A percentile compares a stretch with the other conserved stretches of the same genome.
These are phyloP conservation scores for Salvelinus sp. DNA, from an alignment of 2,113 vertebrate genomes.

Conservation along the genomic window DNA sequence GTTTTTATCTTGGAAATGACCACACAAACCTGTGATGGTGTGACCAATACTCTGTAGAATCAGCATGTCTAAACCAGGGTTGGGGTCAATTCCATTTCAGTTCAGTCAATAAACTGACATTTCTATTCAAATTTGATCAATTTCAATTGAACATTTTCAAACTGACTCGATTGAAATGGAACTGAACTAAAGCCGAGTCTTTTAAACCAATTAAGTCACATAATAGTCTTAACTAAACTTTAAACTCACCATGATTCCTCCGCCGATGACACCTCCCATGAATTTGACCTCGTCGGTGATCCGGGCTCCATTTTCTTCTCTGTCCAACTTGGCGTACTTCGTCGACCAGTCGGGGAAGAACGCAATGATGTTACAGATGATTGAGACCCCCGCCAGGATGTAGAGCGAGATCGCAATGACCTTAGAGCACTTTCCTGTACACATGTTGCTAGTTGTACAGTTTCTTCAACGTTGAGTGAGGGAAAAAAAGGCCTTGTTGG, in stretches of 20 bases:
- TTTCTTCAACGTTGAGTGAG: not conserved
- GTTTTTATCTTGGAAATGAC: no score
- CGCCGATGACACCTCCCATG: constrained; percentile 70
- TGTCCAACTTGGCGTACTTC: not conserved
- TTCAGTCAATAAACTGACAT: no score
- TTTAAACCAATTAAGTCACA: no score
- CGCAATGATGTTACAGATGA: constrained; percentile 71
- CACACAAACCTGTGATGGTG: no score
- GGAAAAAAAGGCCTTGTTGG: not conserved
- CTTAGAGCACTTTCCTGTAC: constrained; percentile 68
- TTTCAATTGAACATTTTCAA: no score
- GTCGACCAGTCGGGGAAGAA: constrained; percentile 64
- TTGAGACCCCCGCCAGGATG: constrained; percentile 55
- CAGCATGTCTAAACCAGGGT: no score
- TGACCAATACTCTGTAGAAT: no score
- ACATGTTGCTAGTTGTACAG: constrained; percentile 53
- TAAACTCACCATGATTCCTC: constrained; percentile 69
- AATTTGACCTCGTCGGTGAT: constrained; percentile 69
- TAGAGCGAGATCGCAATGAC: constrained; percentile 65
- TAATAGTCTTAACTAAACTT: not conserved
- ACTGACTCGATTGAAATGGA: no score
- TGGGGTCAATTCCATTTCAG: no score
- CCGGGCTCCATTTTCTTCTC: accelerated
- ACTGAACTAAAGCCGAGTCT: no score
- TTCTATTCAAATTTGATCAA: no score